A percentile compares a stretch with the other conserved stretches of the same genome.
Evolutionary conservation across 2,888 invertebrate genomes (phyloP).

Genomic region (Aproaerema taeniolella): DNA sequence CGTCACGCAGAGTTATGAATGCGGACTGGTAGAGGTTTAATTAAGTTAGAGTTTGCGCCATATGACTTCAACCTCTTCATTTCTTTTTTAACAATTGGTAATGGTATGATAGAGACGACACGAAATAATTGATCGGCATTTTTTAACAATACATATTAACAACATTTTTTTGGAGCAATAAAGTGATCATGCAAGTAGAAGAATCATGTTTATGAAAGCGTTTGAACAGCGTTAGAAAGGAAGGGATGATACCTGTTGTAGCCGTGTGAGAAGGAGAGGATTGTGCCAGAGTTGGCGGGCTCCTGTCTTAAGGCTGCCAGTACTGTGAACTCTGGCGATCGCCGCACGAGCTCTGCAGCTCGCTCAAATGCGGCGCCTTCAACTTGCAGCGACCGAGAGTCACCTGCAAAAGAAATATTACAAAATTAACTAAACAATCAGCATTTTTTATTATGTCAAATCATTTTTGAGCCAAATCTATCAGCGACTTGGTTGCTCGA

Average conservation of each 20-base stretch:
- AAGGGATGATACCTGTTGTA: constrained; percentile 79
- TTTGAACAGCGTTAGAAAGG: constrained; percentile 16
- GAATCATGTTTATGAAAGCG: constrained; percentile 14
- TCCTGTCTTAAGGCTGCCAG: constrained; percentile 87
- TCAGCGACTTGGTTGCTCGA: no score
- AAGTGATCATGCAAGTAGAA: no score
- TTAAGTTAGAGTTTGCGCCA: no score
- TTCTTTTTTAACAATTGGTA: no score
- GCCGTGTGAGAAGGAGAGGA: constrained; percentile 89
- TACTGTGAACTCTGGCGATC: constrained; percentile 88
- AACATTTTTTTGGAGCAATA: no score
- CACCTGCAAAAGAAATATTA: constrained; percentile 69
- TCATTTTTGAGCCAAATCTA: no score
- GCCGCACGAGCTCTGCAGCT: constrained; percentile 82
- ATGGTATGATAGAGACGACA: no score
- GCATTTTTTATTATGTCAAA: no score
- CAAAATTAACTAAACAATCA: background rate
- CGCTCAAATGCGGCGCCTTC: constrained; percentile 82
- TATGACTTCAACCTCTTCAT: no score
- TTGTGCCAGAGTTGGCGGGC: constrained; percentile 88
- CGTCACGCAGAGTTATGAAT: constrained; percentile 20
- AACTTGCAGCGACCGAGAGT: constrained; percentile 84
- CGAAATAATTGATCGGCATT: no score
- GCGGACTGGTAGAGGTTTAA: no score
- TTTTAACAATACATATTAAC: no score